A percentile compares a stretch with the other conserved stretches of the same genome.
These are phyloP conservation scores for Cerceris rybyensis DNA, from an alignment of 2,888 invertebrate genomes.

Conservation along the genomic window DNA sequence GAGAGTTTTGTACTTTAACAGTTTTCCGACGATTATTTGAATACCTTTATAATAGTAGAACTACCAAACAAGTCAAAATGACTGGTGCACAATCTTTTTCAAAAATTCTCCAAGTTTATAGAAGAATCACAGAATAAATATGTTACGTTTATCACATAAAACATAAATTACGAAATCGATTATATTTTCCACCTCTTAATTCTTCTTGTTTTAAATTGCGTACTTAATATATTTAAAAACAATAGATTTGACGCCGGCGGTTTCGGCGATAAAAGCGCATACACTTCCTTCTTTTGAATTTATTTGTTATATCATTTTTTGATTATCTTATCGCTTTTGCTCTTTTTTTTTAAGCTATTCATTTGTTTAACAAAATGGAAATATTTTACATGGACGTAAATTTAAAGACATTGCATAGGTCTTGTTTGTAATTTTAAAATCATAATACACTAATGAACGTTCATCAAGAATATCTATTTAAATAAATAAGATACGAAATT, in stretches of 20 bases:
- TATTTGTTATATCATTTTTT: background rate
- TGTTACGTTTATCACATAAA: too few species aligned
- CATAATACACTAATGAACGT: conserved; percentile 11
- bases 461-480: conserved; percentile 5
- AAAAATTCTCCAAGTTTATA: too few species aligned
- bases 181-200: too few species aligned
- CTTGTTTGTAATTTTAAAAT: background rate
- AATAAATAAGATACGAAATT: background rate
- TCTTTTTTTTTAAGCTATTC: conserved; percentile 28
- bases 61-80: too few species aligned
- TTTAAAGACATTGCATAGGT: conserved; percentile 7
- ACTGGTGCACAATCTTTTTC: too few species aligned
- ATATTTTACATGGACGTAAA: conserved; percentile 8
- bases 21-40: conserved; percentile 1
- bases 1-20: background rate
- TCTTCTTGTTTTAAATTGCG: too few species aligned
- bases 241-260: too few species aligned
- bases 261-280: too few species aligned
- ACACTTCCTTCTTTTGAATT: background rate
- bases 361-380: conserved; percentile 44
- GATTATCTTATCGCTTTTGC: conserved; percentile 18
- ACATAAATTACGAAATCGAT: too few species aligned
- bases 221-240: too few species aligned
- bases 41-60: too few species aligned
- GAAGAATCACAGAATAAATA: too few species aligned